Percentiles rank a stretch among this genome's conserved stretches.
Conservation (phyloP, 2,888 invertebrate species). For the Chloromyia formosa region DNA sequence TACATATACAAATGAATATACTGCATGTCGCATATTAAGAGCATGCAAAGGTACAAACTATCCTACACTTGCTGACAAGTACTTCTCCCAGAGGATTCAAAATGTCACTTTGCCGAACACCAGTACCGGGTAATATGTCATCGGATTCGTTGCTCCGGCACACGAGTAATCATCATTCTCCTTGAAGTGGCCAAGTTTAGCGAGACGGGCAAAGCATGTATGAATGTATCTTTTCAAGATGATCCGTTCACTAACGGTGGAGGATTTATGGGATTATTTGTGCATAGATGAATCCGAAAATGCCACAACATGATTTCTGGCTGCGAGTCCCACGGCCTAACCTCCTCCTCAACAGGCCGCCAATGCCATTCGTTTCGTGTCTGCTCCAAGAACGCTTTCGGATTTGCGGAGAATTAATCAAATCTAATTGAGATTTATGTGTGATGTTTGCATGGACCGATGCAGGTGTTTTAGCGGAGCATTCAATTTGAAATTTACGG, state of each 20-base stretch:
- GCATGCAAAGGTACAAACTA: slow-evolving; percentile 22
- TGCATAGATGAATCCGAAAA: slow-evolving; percentile 49
- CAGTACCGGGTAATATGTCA: slow-evolving; percentile 26
- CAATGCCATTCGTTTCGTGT: slow-evolving; percentile 10
- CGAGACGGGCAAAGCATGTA: too few relatives aligned
- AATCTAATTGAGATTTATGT: slow-evolving; percentile 49
- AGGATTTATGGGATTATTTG: slow-evolving; percentile 49
- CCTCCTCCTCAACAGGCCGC: slow-evolving; percentile 19
- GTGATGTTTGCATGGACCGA: slow-evolving; percentile 40
- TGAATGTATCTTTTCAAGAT: slow-evolving; percentile 12
- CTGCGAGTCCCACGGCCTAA: slow-evolving; percentile 38
- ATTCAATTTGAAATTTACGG: slow-evolving; percentile 39
- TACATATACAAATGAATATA: neutral
- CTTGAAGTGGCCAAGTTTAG: neutral
- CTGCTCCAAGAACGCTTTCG: slow-evolving; percentile 32
- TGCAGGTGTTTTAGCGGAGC: slow-evolving; percentile 41
- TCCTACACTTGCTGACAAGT: slow-evolving; percentile 34
- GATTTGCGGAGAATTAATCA: slow-evolving; percentile 49
- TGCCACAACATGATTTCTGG: slow-evolving; percentile 49
- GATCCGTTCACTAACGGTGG: slow-evolving; percentile 44
- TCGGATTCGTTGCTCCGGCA: slow-evolving; percentile 12
- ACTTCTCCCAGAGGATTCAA: slow-evolving; percentile 26
- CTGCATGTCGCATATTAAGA: neutral
- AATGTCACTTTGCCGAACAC: slow-evolving; percentile 25
- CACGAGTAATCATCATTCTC: neutral